phyloP scores from a whole-genome alignment of 2,113 vertebrate genomes.

The Crotalus helleri region DNA sequence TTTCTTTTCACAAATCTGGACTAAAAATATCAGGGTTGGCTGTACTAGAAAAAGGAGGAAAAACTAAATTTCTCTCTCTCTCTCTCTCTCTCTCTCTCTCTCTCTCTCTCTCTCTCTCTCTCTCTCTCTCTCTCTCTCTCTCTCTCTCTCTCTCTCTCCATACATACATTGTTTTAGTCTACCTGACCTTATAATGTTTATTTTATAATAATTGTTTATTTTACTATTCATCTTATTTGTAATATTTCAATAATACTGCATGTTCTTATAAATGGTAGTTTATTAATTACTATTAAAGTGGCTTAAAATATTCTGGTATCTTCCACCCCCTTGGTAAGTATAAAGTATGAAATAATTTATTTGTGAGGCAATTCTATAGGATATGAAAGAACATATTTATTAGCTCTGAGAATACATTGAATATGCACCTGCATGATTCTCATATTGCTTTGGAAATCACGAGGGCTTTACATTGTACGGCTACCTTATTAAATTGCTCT shows the following conservation, averaged over 20 bases:
- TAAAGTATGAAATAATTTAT: conserved; percentile 39
- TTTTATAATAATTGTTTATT: not conserved
- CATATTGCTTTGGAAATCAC: conserved; percentile 60
- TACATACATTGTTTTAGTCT: not conserved
- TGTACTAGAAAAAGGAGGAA: not conserved
- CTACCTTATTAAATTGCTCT: conserved; percentile 53
- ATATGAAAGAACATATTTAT: conserved; percentile 54
- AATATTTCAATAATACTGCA: not conserved
- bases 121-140: not conserved
- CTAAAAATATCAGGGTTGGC: not conserved
- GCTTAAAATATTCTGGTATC: conserved; percentile 28
- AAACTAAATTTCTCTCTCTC: not conserved
- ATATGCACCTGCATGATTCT: conserved; percentile 66
- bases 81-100: not conserved
- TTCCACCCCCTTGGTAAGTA: conserved; percentile 3
- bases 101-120: not conserved
- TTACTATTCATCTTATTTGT: not conserved
- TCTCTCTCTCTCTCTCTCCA: not conserved
- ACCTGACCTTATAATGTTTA: not conserved
- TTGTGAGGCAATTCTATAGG: conserved; percentile 46
- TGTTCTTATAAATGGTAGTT: conserved; percentile 4
- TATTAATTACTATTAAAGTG: conserved; percentile 26
- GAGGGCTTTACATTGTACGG: conserved; percentile 55
- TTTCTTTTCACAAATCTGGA: not conserved
- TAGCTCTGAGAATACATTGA: conserved; percentile 58